A percentile compares a stretch with the other conserved stretches of the same genome.
Conservation (phyloP, 92 coral and sea anemone genomes). For the Hydrozoanthus gracilis region DNA sequence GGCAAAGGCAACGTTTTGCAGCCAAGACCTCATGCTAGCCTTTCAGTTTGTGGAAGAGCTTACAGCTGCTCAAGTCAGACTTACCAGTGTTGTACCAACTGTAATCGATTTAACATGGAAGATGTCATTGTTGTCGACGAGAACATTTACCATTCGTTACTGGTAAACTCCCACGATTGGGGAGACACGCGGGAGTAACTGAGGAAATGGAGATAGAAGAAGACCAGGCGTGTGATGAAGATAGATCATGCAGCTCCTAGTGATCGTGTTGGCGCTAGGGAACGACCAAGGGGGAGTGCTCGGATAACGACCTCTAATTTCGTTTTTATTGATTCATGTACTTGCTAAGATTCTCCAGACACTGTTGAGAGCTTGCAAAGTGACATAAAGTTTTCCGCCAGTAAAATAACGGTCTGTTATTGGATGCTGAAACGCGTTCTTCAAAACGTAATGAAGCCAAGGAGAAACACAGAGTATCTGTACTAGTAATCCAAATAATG, state of each 20-base stretch:
- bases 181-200: slow-evolving; percentile 17
- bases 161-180: neutral
- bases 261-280: neutral
- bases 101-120: no score
- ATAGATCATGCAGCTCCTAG: neutral
- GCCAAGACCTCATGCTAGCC: no score
- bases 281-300: neutral
- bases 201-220: neutral
- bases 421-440: neutral
- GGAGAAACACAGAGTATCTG: neutral
- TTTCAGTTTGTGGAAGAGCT: no score
- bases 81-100: no score
- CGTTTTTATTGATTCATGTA: neutral
- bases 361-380: neutral
- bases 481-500: neutral
- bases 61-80: no score
- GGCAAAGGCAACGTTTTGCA: neutral
- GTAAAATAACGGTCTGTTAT: no score
- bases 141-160: no score
- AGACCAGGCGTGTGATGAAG: slow-evolving; percentile 25
- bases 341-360: neutral
- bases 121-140: no score
- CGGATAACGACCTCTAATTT: neutral
- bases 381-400: no score
- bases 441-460: neutral